Percentiles rank a stretch among this genome's conserved stretches.
Evolutionary conservation across 2,888 invertebrate genomes (phyloP).

Genomic region (Doris montereyensis): DNA sequence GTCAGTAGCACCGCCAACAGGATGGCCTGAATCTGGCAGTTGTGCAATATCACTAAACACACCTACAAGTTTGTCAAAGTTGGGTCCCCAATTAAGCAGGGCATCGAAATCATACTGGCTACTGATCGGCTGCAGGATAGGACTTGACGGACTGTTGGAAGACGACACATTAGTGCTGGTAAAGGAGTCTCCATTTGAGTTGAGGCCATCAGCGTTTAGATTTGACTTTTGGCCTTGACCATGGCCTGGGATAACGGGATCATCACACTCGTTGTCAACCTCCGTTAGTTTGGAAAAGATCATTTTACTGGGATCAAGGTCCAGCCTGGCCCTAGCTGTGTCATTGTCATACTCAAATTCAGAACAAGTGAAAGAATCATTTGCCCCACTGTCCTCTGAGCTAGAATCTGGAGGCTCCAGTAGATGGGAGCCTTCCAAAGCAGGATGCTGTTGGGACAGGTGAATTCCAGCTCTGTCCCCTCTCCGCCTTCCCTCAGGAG

Average conservation of each 20-base stretch:
- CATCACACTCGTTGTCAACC: conserved; percentile 65
- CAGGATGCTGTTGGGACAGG: conserved; percentile 43
- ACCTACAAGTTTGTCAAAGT: conserved; percentile 94
- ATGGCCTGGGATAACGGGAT: conserved; percentile 44
- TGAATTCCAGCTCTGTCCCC: conserved; percentile 1
- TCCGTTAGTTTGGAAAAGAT: conserved; percentile 76
- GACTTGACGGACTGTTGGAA: conserved; percentile 41
- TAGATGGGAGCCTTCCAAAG: conserved; percentile 68
- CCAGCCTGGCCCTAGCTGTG: conserved; percentile 58
- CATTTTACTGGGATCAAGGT: conserved; percentile 75
- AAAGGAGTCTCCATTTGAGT: conserved; percentile 93
- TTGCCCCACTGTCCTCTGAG: conserved; percentile 89
- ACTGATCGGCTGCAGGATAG: conserved; percentile 71
- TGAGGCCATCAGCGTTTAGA: conserved; percentile 85
- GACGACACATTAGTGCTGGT: conserved; percentile 83
- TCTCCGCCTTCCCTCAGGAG: conserved; percentile 76
- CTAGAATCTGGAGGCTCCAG: conserved; percentile 72
- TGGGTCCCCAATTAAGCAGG: conserved; percentile 95
- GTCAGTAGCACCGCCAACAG: conserved; percentile 47
- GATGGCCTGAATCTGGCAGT: conserved; percentile 81
- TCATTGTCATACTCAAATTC: conserved; percentile 95
- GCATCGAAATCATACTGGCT: conserved; percentile 93
- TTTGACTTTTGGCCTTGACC: conserved; percentile 43
- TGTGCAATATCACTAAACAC: conserved; percentile 97
- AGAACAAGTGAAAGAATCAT: conserved; percentile 98